These are phyloP conservation scores for Drosophila trapezifrons DNA, from an alignment of 1,140 invertebrate species.

Conservation along the genomic window DNA sequence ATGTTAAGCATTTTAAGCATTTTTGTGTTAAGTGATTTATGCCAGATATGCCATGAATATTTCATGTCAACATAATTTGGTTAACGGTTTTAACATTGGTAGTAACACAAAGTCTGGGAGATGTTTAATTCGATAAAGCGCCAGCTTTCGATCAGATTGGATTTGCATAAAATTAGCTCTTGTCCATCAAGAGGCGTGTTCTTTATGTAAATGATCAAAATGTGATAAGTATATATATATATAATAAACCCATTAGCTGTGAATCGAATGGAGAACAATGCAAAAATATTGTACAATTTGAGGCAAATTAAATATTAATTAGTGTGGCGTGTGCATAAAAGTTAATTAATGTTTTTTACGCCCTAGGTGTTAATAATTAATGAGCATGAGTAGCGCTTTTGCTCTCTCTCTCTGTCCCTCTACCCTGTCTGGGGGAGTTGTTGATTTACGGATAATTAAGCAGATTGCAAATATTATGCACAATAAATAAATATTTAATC, in stretches of 20 bases:
- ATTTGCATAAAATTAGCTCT: constrained; percentile 59
- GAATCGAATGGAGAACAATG: constrained; percentile 57
- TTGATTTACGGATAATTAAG: constrained; percentile 53
- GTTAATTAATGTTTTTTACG: constrained; percentile 75
- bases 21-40: constrained; percentile 55
- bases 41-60: constrained; percentile 40
- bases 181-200: constrained; percentile 31
- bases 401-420: not conserved
- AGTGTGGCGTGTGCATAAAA: constrained; percentile 66
- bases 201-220: constrained; percentile 48
- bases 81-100: constrained; percentile 49
- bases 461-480: constrained; percentile 32
- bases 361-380: constrained; percentile 74
- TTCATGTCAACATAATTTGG: constrained; percentile 51
- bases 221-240: not conserved
- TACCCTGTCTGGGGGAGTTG: constrained; percentile 12
- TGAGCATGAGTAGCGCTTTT: constrained; percentile 45
- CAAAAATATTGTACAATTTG: constrained; percentile 48
- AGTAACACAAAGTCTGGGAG: constrained; percentile 13
- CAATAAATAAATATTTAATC: constrained; percentile 68
- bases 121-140: constrained; percentile 36
- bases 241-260: constrained; percentile 35
- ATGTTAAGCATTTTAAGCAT: constrained; percentile 51
- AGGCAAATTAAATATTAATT: constrained; percentile 76
- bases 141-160: constrained; percentile 20